A percentile compares a stretch with the other conserved stretches of the same genome.
Evolutionary conservation across 2,888 invertebrate genomes (phyloP).

Genomic region (Hemithea aestivaria): DNA sequence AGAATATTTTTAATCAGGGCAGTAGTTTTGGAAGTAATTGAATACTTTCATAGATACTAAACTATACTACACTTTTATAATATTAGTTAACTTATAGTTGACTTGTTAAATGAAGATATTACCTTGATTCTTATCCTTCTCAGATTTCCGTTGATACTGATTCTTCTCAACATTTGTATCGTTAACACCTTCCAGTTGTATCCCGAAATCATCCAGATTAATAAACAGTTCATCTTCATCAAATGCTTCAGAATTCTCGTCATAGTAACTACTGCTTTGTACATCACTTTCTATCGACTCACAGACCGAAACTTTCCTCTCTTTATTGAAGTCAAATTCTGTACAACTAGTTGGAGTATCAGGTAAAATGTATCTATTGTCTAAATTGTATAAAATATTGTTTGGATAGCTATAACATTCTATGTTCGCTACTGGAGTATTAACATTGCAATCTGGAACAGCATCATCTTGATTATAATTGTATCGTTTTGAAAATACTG

Average conservation of each 20-base stretch:
- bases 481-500: conserved; percentile 65
- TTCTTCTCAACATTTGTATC: conserved; percentile 33
- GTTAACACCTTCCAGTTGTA: conserved; percentile 55
- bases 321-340: conserved; percentile 62
- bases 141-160: conserved; percentile 40
- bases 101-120: conserved; percentile 8
- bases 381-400: conserved; percentile 64
- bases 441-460: conserved; percentile 33
- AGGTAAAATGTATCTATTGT: conserved; percentile 56
- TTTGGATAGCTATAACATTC: conserved; percentile 73
- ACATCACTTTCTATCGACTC: conserved; percentile 71
- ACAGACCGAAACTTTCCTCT: conserved; percentile 61
- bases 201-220: conserved; percentile 68
- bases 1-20: no score
- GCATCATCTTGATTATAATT: conserved; percentile 50
- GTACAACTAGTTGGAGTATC: conserved; percentile 69
- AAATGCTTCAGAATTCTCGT: conserved; percentile 65
- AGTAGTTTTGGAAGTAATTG: no score
- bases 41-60: no score
- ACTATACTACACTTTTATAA: no score
- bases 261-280: conserved; percentile 63
- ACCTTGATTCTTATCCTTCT: conserved; percentile 62
- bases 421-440: conserved; percentile 46
- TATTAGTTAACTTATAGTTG: no score
- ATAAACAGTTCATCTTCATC: conserved; percentile 72